A percentile compares a stretch with the other conserved stretches of the same genome.
Evolutionary conservation across 2,888 invertebrate species (phyloP).

Genomic region (Ganaspis brasiliensis): DNA sequence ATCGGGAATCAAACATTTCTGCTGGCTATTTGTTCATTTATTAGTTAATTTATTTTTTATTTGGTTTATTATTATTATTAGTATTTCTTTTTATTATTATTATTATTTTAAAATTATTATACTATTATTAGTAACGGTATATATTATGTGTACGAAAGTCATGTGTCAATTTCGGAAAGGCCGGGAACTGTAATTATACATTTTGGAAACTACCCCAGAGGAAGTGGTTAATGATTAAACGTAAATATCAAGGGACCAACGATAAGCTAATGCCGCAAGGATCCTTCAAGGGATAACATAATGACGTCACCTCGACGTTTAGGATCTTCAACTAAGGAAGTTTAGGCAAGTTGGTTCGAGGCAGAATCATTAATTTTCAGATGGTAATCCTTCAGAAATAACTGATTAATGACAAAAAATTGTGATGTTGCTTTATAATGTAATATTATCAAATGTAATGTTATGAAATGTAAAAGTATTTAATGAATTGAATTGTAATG

Average conservation of each 20-base stretch:
- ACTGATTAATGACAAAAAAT: background rate
- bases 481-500: too few species aligned
- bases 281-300: slow-evolving; percentile 34
- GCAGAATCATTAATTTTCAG: slow-evolving; percentile 10
- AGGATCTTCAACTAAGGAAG: slow-evolving; percentile 14
- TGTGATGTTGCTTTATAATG: too few species aligned
- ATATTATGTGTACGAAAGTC: too few species aligned
- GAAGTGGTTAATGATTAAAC: slow-evolving; percentile 21
- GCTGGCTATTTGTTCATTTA: too few species aligned
- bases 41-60: too few species aligned
- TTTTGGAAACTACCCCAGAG: background rate
- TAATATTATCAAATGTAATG: too few species aligned
- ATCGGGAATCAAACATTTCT: background rate
- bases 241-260: slow-evolving; percentile 19
- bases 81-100: too few species aligned
- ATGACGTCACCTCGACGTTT: slow-evolving; percentile 16
- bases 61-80: too few species aligned
- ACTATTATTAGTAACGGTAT: too few species aligned
- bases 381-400: background rate
- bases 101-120: too few species aligned
- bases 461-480: too few species aligned
- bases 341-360: slow-evolving; percentile 13
- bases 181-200: background rate
- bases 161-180: background rate
- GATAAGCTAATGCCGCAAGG: slow-evolving; percentile 35